A percentile compares a stretch with the other conserved stretches of the same genome.
phyloP scores from a whole-genome alignment of 2,888 invertebrate species.

The Oscheius myriophilus region DNA sequence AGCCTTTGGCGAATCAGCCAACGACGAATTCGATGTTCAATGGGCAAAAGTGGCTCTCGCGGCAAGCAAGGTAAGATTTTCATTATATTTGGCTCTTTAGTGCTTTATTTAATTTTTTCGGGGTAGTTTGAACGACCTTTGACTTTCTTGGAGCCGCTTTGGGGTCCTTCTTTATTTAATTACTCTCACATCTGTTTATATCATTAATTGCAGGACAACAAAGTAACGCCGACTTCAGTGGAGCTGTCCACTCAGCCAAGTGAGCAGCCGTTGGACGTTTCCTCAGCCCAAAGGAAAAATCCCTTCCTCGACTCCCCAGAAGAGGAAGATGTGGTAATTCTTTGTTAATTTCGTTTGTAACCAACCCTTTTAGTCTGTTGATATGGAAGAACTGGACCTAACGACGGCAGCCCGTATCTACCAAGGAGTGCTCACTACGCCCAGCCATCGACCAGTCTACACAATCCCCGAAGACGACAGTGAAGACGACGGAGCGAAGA shows the following conservation, averaged over 20 bases:
- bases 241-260: background rate
- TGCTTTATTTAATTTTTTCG: no score
- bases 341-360: background rate
- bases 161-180: no score
- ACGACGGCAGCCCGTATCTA: constrained; percentile 41
- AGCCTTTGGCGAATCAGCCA: constrained; percentile 69
- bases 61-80: constrained; percentile 4
- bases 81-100: no score
- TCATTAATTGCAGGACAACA: background rate
- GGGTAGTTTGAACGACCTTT: no score
- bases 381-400: constrained; percentile 58
- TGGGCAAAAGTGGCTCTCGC: constrained; percentile 56
- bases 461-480: constrained; percentile 70
- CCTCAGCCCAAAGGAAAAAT: constrained; percentile 39
- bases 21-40: constrained; percentile 70
- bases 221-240: background rate
- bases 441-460: constrained; percentile 67
- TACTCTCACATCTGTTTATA: no score
- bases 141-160: no score
- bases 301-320: constrained; percentile 64
- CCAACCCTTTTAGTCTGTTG: constrained; percentile 41
- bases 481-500: constrained; percentile 57
- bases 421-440: constrained; percentile 19
- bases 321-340: constrained; percentile 59
- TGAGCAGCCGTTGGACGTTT: constrained; percentile 21